These are phyloP conservation scores for Campylomormyrus numenius DNA, from an alignment of 2,113 vertebrate species.

Conservation along the genomic window DNA sequence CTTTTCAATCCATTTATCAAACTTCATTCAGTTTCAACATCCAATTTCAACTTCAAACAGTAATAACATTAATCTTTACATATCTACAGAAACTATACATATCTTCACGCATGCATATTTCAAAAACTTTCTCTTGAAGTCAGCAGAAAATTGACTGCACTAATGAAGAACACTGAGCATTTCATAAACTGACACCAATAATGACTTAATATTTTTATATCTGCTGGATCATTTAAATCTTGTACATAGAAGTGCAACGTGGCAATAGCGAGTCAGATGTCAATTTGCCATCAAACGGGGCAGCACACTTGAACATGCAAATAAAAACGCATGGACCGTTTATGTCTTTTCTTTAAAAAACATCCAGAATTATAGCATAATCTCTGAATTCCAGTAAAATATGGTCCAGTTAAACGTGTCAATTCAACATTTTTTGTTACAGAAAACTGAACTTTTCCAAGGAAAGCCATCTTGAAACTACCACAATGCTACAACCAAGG, in stretches of 20 bases:
- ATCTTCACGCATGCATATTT: neutral
- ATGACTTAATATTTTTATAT: neutral
- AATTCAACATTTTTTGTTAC: neutral
- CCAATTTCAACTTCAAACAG: conserved; percentile 10
- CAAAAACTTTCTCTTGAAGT: neutral
- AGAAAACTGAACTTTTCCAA: neutral
- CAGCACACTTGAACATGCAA: neutral
- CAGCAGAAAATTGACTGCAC: conserved; percentile 5
- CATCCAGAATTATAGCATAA: neutral
- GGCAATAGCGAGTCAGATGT: neutral
- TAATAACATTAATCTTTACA: conserved; percentile 1
- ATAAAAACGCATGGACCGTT: neutral
- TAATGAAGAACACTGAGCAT: neutral
- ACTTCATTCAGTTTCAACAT: neutral
- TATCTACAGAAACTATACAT: conserved; percentile 11
- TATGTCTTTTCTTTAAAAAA: neutral
- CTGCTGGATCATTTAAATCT: neutral
- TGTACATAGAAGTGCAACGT: neutral
- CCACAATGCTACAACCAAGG: neutral
- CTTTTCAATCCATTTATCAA: conserved; percentile 4
- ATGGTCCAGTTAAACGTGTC: neutral
- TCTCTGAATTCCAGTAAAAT: neutral
- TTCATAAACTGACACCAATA: neutral
- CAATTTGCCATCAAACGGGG: neutral
- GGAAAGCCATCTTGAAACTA: neutral